Base-by-base conservation (phyloP, 2,797 vertebrate genomes). In the Eremophila alpestris region DNA sequence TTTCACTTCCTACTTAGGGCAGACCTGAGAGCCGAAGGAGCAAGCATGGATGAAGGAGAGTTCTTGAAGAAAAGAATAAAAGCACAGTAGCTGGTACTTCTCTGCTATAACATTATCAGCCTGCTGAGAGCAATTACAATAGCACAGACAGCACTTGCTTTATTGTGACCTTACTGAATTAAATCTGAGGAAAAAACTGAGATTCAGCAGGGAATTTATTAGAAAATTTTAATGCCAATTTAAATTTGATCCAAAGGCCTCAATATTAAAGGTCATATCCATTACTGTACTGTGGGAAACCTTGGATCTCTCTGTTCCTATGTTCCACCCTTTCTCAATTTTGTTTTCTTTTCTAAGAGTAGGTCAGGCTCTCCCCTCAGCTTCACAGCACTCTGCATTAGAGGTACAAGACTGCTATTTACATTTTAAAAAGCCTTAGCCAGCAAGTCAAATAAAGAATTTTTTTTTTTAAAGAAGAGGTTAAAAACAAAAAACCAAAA, bases 71-170 rank as follows among this genome's bases (percentile, higher is more conserved):
- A 94, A 94, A 87, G 91, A 96, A 96, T 83, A 97, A 97, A 97
- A 97, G 93, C 96, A 94, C 90, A 91, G 89, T 94, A 91, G 87
- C 94, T 59, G 70, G 91, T 93, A 95, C 84, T 94, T 92, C 83
- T 92, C 86, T 94, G 94, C 91, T 92, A 64, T 95, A 96, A 79
- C 88, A 96, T 91, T 96, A 97, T 92, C 94, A 90, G 73, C 96
- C 96, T 97, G 97, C 96, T 95, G 96, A 97, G 96, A 95, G 96
- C 96, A 97, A 97, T 97, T 96, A 97, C 94, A 95, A 96, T 92
- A 82, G 94, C 90, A 92, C 89, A 96, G 96, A 96, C 89, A 95
- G 95, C 46, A 68, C 88, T 96, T 89, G 92, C 97, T 96, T 96
- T 95, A 96, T 95, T 96, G 86, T 96, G 96, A 97, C 97, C 94